A percentile compares a stretch with the other conserved stretches of the same genome.
Evolutionary conservation across 1,140 invertebrate genomes (phyloP).

Genomic region (Alviniconcha marisindica): DNA sequence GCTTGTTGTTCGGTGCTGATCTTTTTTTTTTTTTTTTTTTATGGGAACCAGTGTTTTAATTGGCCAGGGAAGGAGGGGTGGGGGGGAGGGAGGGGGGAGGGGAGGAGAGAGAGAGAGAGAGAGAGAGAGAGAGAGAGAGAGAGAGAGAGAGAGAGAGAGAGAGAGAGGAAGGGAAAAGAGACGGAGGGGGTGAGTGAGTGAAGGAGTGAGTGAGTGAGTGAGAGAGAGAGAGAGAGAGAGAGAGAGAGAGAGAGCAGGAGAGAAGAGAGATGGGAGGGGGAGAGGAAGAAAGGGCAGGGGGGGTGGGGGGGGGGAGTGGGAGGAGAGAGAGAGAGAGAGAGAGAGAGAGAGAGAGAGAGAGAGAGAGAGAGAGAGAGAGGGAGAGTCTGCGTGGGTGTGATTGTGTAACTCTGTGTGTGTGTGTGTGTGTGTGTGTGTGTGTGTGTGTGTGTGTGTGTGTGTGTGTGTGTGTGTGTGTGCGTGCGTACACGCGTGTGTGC

Average conservation of each 20-base stretch:
- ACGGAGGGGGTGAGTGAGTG: background rate
- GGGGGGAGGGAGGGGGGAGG: too few species aligned
- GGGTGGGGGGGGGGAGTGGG: too few species aligned
- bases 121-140: background rate
- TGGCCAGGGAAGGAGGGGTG: too few species aligned
- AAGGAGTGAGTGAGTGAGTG: background rate
- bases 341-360: too few species aligned
- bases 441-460: background rate
- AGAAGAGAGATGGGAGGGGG: background rate
- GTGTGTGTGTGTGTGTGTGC: background rate
- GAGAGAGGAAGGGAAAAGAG: background rate
- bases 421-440: background rate
- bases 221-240: too few species aligned
- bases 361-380: too few species aligned
- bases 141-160: constrained; percentile 5
- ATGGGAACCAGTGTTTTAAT: too few species aligned
- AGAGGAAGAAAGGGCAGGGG: background rate
- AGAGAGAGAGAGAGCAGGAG: too few species aligned
- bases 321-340: background rate
- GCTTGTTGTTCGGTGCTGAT: too few species aligned
- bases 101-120: background rate
- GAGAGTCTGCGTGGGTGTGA: background rate
- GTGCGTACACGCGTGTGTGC: too few species aligned
- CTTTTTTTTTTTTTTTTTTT: too few species aligned
- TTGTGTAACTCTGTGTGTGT: background rate